Conservation (phyloP, 2,113 vertebrate species). For the Ceyx cyanopectus region DNA sequence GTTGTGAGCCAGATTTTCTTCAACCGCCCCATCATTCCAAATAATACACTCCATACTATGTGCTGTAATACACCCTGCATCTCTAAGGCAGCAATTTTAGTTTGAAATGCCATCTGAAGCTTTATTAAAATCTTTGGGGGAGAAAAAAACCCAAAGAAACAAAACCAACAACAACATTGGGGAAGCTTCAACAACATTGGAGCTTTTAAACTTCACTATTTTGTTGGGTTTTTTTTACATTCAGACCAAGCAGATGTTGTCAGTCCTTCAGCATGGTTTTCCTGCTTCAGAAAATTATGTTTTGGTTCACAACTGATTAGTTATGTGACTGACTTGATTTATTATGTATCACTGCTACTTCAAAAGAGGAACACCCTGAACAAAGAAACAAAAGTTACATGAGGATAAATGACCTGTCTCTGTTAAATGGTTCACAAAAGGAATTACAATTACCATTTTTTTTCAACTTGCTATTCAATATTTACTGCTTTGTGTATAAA, state of each 20-base stretch:
- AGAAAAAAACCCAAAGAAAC: background rate
- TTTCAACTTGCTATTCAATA: background rate
- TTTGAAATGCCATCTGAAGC: background rate
- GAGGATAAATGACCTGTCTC: background rate
- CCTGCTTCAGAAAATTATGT: conserved; percentile 18
- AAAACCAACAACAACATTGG: background rate
- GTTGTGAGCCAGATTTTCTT: background rate
- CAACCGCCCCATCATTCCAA: conserved; percentile 1
- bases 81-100: background rate
- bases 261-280: background rate
- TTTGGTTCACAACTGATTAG: background rate
- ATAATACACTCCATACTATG: background rate
- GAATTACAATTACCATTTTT: background rate
- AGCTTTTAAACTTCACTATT: background rate
- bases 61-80: background rate
- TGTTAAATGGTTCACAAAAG: background rate
- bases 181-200: background rate
- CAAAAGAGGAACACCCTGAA: conserved; percentile 30
- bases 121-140: background rate
- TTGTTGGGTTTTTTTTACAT: background rate
- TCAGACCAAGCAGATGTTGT: background rate
- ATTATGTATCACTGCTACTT: conserved; percentile 36
- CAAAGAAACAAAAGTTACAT: conserved; percentile 5
- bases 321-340: conserved; percentile 49
- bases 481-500: background rate